Percentiles rank a stretch among this genome's conserved stretches.
These are phyloP conservation scores for Phocoena phocoena DNA, from an alignment of 2,113 vertebrate genomes.

Conservation along the genomic window DNA sequence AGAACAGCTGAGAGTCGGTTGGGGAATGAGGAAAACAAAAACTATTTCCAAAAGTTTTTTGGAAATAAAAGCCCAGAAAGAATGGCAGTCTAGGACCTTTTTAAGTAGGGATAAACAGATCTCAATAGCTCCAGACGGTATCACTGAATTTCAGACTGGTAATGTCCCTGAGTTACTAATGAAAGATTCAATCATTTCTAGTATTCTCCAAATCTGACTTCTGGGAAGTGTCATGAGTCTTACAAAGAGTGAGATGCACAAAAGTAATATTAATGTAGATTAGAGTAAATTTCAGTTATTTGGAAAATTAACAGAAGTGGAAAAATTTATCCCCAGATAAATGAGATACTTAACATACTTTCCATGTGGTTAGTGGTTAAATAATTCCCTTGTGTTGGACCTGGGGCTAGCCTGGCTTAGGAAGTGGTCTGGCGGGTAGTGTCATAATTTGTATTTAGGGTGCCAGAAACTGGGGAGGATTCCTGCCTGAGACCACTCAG, in stretches of 20 bases:
- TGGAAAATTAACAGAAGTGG: background rate
- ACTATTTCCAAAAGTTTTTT: background rate
- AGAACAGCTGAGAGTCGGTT: constrained; percentile 6
- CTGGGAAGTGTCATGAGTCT: background rate
- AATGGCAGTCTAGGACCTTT: background rate
- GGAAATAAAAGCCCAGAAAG: background rate
- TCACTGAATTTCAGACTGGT: background rate
- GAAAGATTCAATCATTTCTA: constrained; percentile 8
- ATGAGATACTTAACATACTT: background rate
- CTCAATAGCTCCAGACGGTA: background rate
- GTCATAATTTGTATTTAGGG: background rate
- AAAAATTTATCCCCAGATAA: background rate
- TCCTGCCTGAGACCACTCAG: background rate
- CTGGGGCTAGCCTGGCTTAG: background rate
- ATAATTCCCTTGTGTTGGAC: background rate
- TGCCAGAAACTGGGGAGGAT: background rate
- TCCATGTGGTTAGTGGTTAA: background rate
- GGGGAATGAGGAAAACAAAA: constrained; percentile 38
- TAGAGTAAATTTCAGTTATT: background rate
- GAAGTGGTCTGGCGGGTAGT: background rate
- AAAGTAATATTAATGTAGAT: background rate
- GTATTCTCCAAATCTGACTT: constrained; percentile 5
- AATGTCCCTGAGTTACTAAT: constrained; percentile 4
- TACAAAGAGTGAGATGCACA: background rate
- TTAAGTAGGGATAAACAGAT: background rate